Evolutionary conservation across 1,140 invertebrate species (phyloP), one percentile per base, ranked within the genome.

Genomic region (Agrilus planipennis): DNA sequence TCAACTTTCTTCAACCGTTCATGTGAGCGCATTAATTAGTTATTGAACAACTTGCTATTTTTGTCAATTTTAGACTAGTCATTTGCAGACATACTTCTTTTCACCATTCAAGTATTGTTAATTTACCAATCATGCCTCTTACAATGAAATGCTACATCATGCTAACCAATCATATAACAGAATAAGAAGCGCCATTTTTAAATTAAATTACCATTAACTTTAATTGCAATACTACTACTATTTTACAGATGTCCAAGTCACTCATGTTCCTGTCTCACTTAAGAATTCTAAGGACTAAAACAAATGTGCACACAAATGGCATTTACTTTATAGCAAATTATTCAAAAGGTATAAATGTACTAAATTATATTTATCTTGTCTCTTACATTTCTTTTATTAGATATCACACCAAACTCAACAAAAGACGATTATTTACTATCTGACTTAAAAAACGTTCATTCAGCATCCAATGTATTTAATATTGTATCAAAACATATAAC

Each of bases 1-100:
- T 27, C 23, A 12, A 27, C 23, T 9, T 9, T 7, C 12, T 27
- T 12, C 7, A 7, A 27, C 23, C 23, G 23, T 27, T 7, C 23
- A 39, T n/a, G 11, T 21, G 16, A 32, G 12, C 23, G 11, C 34
- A 28, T 37, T 22, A 20, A 40, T 7, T 19, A 40, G 23, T 40
- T 44, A 27, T 40, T 27, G 34, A 41, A 39, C 48, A 45, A 48
- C 46, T 48, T 48, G 51, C 48, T 51, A 46, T 49, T 48, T 49
- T 46, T n/a, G 42, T 16, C 19, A 36, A 42, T 44, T 53, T 55
- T 53, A 38, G 42, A 44, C 49, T 49, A 51, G 54, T 57, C 54
- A 54, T 53, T 51, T 50, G 36, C 47, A 47, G 51, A 55, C 53
- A 49, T 53, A 42, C 45, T 53, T 47, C 42, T 43, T 51, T 51